Conservation (phyloP, 2,888 invertebrate species). For the Cantharis nigra region DNA sequence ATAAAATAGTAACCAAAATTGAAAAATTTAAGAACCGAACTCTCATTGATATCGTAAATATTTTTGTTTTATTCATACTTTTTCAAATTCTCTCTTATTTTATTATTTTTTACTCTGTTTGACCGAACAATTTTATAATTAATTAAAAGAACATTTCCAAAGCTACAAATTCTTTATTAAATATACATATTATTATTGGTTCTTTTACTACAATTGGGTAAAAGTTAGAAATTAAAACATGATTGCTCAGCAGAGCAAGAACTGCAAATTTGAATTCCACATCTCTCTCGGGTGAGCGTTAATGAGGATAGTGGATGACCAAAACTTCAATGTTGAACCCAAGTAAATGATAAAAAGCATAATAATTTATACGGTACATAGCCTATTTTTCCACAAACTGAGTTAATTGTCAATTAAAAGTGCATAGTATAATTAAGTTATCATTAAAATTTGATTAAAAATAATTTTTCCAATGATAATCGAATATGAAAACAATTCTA, state of each 20-base stretch:
- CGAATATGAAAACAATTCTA: background rate
- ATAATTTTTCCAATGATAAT: background rate
- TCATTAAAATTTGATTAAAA: background rate
- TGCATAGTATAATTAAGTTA: background rate
- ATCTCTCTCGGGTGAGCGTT: background rate
- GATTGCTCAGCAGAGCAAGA: background rate
- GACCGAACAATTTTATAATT: background rate
- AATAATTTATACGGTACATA: background rate
- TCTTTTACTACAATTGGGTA: background rate
- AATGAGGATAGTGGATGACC: background rate
- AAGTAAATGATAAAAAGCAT: background rate
- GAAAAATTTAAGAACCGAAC: background rate
- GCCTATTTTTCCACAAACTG: background rate
- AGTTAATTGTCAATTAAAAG: background rate
- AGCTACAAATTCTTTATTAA: too few species aligned
- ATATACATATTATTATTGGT: too few species aligned
- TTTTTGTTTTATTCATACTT: background rate
- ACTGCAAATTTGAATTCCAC: background rate
- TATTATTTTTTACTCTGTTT: background rate
- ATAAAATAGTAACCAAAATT: background rate
- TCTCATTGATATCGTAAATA: background rate
- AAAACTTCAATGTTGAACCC: background rate
- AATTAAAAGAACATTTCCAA: background rate
- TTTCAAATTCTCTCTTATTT: background rate
- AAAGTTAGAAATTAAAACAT: background rate